phyloP scores from a whole-genome alignment of 2,888 invertebrate species.

The Apodemia duryi region DNA sequence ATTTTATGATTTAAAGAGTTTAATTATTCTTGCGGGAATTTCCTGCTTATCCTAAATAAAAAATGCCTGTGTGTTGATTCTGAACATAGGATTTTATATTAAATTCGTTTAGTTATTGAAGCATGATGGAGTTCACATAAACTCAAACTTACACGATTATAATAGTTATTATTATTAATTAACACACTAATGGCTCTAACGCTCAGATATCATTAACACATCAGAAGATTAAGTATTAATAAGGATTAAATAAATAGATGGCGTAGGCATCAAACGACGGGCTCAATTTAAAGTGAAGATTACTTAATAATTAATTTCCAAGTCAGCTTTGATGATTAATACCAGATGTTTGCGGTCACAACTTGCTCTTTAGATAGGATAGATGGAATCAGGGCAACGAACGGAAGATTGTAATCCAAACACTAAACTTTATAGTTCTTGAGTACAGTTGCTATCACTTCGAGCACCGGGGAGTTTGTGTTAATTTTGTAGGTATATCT shows the following conservation, averaged over 20 bases:
- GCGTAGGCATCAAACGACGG: neutral
- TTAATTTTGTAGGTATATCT: neutral
- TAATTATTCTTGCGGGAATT: too few species aligned
- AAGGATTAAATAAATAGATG: neutral
- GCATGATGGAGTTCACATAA: too few species aligned
- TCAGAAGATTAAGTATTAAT: neutral
- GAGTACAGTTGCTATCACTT: conserved; percentile 2
- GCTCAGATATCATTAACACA: neutral
- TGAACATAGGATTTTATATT: too few species aligned
- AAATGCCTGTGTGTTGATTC: too few species aligned
- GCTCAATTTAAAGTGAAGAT: conserved; percentile 1
- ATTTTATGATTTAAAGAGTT: too few species aligned
- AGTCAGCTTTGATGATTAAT: conserved; percentile 11
- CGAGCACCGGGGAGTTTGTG: neutral
- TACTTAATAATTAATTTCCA: conserved; percentile 1
- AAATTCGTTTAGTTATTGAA: too few species aligned
- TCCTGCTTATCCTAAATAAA: too few species aligned
- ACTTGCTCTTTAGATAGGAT: neutral
- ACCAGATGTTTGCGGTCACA: conserved; percentile 9
- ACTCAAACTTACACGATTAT: neutral
- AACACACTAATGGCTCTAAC: neutral
- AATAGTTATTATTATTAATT: neutral
- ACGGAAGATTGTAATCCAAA: conserved; percentile 9
- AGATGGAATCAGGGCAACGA: neutral
- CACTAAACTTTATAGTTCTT: conserved; percentile 4